Base-by-base conservation (phyloP, 2,113 vertebrate genomes). In the Oxyura jamaicensis region DNA sequence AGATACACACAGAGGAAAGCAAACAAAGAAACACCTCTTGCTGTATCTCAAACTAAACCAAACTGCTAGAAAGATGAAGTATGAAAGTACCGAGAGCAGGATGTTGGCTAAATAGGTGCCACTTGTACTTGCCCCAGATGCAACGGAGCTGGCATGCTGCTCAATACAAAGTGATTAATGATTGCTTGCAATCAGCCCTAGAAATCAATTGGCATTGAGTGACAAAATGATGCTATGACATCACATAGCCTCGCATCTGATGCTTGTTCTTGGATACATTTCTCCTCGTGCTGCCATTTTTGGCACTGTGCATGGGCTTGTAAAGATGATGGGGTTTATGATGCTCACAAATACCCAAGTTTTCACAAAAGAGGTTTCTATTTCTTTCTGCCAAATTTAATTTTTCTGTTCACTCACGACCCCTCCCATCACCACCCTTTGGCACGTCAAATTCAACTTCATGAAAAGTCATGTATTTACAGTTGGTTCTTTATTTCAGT, bases 141-240 rank as follows among this genome's bases (percentile, higher is more conserved):
- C 53, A 92, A 94, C 26, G 71, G 86, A 96, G 93, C 92, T 95
- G 92, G 74, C 63, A 12, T 28, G 62, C 66, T 50, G 82, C 31
- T 97, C 96, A 96, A 97, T 97, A 62, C 93, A 66, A 76, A 93
- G 88, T 96, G 95, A 97, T 97, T 97, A 97, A 94, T 12, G 93
- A 96, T 93, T 96, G 93, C 93, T 55, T 86, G 92, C 96, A 97
- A 97, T 97, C 96, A 96, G 95, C 81, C 93, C 89, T 85, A 68
- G 83, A 95, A 96, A 97, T 97, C 92, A 95, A 87, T 69, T 52
- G 91, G 86, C 92, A 94, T 96, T 96, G 96, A 97, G 81, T 92
- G 96, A 94, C 96, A 97, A 29, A 97, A 96, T 89, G 92, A 58
- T 73, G 8, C 91, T 91, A 35, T 94, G 96, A 96, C 96, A 96